Evolutionary conservation across 2,888 invertebrate species (phyloP), one percentile per base, ranked within the genome.

Genomic region (Clostera curtula): DNA sequence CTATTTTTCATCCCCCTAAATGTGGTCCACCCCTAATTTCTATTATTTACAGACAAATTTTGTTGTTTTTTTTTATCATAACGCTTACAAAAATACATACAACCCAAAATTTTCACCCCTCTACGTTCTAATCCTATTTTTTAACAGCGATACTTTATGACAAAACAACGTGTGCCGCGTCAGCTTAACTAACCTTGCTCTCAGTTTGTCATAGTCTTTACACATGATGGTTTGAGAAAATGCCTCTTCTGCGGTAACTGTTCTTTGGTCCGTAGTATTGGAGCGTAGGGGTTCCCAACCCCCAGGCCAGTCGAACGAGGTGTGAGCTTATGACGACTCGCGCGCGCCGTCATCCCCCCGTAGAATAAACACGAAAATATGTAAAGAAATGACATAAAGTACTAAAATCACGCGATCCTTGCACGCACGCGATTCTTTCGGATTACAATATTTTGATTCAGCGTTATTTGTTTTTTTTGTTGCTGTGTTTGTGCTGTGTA

Each of bases 251-350:
- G 55, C 9, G n/a, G n/a, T n/a, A n/a, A n/a, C n/a, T n/a, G n/a
- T n/a, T 75, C 76, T 75, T 36, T 75, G 77, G 0, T 36, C 25
- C 61, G 66, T 79, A 79, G 75, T 77, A 74, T 60, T 37, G 60
- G 60, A 71, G 62, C 53, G 63, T 72, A 72, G 69, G 64, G 69
- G 59, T 53, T 63, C 59, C 47, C 59, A 55, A 67, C 74, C 76
- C 75, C 72, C 67, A 42, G 45, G 56, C 30, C 65, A 76, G 77
- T 76, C 56, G 55, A 49, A 41, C 49, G 49, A 49, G 56, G 57
- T 50, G 59, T 60, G 61, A 50, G 43, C 35, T 28, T 27, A 32
- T 26, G 57, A 43, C 36, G 35, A 35, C 36, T 53, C 64, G 62
- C 57, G 58, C 46, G 40, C 36, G 40, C 43, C 29, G 38, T 37